phyloP scores from a whole-genome alignment of 2,797 vertebrate species.

The Xerus rutilus region DNA sequence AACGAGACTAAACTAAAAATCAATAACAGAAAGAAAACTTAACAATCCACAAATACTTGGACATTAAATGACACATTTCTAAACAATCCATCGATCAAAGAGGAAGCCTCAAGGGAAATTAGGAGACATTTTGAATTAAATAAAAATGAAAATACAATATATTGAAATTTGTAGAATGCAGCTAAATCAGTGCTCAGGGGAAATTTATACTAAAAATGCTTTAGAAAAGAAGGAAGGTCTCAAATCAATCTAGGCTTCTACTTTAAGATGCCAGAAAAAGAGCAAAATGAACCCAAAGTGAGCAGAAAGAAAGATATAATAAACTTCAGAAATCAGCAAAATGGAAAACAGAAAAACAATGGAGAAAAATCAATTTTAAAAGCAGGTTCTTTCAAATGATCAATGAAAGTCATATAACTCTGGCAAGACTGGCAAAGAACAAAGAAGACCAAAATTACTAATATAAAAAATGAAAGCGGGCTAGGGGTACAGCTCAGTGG shows the following conservation, averaged over 20 bases:
- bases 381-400: neutral
- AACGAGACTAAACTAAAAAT: neutral
- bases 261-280: neutral
- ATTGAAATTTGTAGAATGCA: neutral
- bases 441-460: neutral
- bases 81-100: neutral
- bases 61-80: conserved; percentile 34
- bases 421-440: neutral
- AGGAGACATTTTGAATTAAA: conserved; percentile 11
- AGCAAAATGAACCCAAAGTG: neutral
- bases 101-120: neutral
- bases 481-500: neutral
- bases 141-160: neutral
- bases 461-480: neutral
- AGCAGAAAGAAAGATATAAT: neutral
- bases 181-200: neutral
- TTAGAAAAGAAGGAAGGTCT: conserved; percentile 44
- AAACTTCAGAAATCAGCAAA: neutral
- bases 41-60: conserved; percentile 23
- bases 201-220: neutral
- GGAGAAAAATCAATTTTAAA: conserved; percentile 14
- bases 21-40: conserved; percentile 7
- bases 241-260: neutral
- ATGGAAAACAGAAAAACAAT: neutral
- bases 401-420: neutral